phyloP scores from a whole-genome alignment of 2,888 invertebrate species.

The Eulithis prunata region DNA sequence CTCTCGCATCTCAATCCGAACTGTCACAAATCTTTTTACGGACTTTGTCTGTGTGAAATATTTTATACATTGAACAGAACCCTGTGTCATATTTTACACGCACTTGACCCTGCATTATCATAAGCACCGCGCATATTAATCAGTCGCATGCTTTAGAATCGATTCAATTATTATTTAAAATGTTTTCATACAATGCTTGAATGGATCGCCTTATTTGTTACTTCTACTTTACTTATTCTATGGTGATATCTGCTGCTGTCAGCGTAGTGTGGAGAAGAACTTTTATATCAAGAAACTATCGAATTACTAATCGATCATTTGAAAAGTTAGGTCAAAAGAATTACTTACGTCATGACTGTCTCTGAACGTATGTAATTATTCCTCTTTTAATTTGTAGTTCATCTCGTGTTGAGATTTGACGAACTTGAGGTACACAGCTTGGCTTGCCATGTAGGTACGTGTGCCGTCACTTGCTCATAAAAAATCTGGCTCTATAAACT shows the following conservation, averaged over 20 bases:
- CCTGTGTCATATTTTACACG: neutral
- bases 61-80: conserved; percentile 20
- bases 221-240: conserved; percentile 70
- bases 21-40: no score
- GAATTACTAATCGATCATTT: neutral
- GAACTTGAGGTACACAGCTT: no score
- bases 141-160: conserved; percentile 63
- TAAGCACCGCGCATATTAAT: conserved; percentile 64
- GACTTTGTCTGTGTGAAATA: no score
- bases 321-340: no score
- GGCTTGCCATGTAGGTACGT: no score
- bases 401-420: no score
- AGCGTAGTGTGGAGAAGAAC: conserved; percentile 50
- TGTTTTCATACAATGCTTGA: conserved; percentile 72
- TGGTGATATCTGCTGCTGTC: conserved; percentile 54
- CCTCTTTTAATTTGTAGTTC: no score
- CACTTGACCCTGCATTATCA: conserved; percentile 42
- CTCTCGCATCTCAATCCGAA: no score
- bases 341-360: no score
- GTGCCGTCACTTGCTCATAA: no score
- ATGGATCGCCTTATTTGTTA: conserved; percentile 80
- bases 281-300: neutral
- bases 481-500: no score
- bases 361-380: no score
- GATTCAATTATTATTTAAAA: conserved; percentile 83